A percentile compares a stretch with the other conserved stretches of the same genome.
These are phyloP conservation scores for Cisticola juncidis DNA, from an alignment of 2,113 vertebrate species.

Conservation along the genomic window DNA sequence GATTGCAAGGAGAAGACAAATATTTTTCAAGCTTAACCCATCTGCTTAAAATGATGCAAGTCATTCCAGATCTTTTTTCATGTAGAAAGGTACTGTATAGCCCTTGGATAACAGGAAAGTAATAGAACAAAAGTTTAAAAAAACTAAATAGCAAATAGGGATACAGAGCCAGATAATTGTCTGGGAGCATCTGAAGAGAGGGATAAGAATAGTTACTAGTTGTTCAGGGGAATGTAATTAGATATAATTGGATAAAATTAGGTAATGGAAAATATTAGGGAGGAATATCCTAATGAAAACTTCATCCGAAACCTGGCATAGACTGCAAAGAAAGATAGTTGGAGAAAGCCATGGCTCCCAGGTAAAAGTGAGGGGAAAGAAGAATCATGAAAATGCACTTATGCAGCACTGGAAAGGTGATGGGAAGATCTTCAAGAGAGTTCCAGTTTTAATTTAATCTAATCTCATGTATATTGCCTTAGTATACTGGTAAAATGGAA, in stretches of 20 bases:
- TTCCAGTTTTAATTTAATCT: not conserved
- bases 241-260: constrained; percentile 34
- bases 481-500: not conserved
- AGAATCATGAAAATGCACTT: not conserved
- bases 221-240: constrained; percentile 32
- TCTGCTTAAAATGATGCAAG: not conserved
- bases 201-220: constrained; percentile 37
- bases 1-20: not conserved
- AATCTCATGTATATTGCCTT: not conserved
- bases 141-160: constrained; percentile 45
- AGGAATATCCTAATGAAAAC: constrained; percentile 18
- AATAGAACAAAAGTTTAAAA: constrained; percentile 65
- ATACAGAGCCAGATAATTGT: constrained; percentile 23
- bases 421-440: not conserved
- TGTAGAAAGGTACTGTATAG: not conserved
- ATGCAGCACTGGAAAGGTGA: not conserved
- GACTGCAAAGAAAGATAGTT: not conserved
- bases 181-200: constrained; percentile 34
- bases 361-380: not conserved
- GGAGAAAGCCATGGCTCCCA: not conserved
- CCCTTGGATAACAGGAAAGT: constrained; percentile 46
- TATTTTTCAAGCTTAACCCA: not conserved
- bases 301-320: not conserved
- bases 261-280: constrained; percentile 47
- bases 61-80: not conserved